These are phyloP conservation scores for Clusia tigrina DNA, from an alignment of 2,888 invertebrate species.

Conservation along the genomic window DNA sequence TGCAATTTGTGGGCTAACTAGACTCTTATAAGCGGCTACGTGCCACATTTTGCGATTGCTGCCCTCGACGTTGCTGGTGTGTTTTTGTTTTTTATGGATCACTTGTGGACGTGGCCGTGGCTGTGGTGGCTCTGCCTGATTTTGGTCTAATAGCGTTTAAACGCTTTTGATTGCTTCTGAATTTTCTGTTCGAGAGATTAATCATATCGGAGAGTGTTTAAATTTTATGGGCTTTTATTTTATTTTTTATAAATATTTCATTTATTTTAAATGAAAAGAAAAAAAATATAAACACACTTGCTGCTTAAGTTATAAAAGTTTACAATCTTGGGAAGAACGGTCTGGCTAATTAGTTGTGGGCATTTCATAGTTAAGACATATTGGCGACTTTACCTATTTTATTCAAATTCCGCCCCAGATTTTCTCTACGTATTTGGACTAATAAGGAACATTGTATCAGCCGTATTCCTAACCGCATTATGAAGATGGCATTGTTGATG, in stretches of 20 bases:
- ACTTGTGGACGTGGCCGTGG: neutral
- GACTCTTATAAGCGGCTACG: neutral
- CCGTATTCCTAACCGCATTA: too few relatives aligned
- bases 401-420: too few relatives aligned
- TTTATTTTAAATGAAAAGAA: neutral
- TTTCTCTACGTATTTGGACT: too few relatives aligned
- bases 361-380: too few relatives aligned
- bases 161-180: constrained; percentile 10
- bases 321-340: too few relatives aligned
- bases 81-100: neutral
- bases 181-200: neutral
- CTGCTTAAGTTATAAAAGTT: too few relatives aligned
- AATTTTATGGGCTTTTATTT: neutral
- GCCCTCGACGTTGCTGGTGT: neutral
- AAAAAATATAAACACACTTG: too few relatives aligned
- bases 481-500: too few relatives aligned
- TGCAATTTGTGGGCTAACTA: constrained; percentile 2
- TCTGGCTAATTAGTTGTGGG: too few relatives aligned
- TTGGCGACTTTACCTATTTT: too few relatives aligned
- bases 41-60: neutral
- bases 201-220: neutral
- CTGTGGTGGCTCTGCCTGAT: neutral
- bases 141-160: constrained; percentile 9
- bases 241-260: constrained; percentile 1
- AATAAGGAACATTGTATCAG: too few relatives aligned